phyloP scores from a whole-genome alignment of 2,888 invertebrate species.

The Uloborus plumipes region DNA sequence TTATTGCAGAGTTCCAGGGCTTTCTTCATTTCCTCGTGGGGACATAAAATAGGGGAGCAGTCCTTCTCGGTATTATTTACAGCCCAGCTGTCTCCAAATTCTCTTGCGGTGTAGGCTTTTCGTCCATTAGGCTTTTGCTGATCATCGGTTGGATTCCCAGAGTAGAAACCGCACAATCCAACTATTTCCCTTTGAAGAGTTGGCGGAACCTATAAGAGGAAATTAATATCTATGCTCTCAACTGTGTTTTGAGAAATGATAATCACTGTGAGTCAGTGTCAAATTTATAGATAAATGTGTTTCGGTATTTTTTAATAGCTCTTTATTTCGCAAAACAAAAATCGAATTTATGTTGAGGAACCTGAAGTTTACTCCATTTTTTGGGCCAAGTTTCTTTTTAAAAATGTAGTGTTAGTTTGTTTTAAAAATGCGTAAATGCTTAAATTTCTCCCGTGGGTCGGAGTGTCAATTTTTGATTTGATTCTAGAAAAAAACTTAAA shows the following conservation, averaged over 20 bases:
- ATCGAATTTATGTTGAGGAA: too few relatives aligned
- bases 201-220: conserved; percentile 74
- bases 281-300: too few relatives aligned
- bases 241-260: too few relatives aligned
- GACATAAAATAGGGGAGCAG: conserved; percentile 76
- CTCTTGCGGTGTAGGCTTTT: conserved; percentile 77
- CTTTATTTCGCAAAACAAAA: too few relatives aligned
- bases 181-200: conserved; percentile 78
- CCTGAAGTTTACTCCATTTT: too few relatives aligned
- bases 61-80: conserved; percentile 67
- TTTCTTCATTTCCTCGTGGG: conserved; percentile 76
- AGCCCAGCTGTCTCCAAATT: conserved; percentile 84
- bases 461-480: too few relatives aligned
- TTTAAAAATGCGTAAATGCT: not conserved
- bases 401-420: not conserved
- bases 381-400: too few relatives aligned
- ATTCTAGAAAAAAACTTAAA: too few relatives aligned
- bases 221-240: too few relatives aligned
- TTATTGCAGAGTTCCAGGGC: conserved; percentile 80
- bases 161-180: conserved; percentile 85
- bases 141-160: conserved; percentile 79
- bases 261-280: too few relatives aligned
- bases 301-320: too few relatives aligned
- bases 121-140: conserved; percentile 80
- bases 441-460: not conserved